Base-by-base conservation (phyloP, 2,797 vertebrate genomes). In the Siniperca undulata region DNA sequence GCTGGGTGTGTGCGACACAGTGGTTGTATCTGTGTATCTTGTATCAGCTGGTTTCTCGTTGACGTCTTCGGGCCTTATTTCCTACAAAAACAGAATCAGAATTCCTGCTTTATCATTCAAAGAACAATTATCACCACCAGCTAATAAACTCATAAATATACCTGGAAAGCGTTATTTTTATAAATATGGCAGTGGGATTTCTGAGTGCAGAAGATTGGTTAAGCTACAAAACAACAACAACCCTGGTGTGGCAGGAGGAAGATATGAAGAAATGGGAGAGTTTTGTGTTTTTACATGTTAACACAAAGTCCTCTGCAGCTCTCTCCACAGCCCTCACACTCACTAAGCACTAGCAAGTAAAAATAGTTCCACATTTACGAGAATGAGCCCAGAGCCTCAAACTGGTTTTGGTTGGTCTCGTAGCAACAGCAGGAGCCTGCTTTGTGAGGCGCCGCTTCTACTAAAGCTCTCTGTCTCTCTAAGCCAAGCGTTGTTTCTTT, bases 11-110 rank as follows among this genome's bases (percentile, higher is more conserved):
- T 55, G 30, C 0, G 52, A 19, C 27, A 9, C 6, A 1, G 36
- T 0, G 53, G 53, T 8, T 80, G 66, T 0, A 1, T 84, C 94
- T 89, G 42, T 75, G n/a, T n/a, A n/a, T n/a, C n/a, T n/a, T n/a
- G n/a, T n/a, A n/a, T n/a, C 88, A 2, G 70, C 48, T 0, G 84
- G 86, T 69, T 94, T 96, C 77, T 93, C 94, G 89, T 95, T 84
- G 62, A 95, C 62, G 58, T 96, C 96, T 53, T 93, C 90, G 20
- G 91, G 73, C 53, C 90, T 90, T 19, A 77, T 70, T 36, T 89
- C 90, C 92, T 90, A 12, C 38, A 74, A 0, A 70, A 16, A 70
- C 20, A 80, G 17, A 72, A 12, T 2, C 9, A 24, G 13, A 53
- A 12, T 0, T 9, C 2, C 6, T 36, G 22, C 4, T 22, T 10